A percentile compares a stretch with the other conserved stretches of the same genome.
phyloP scores from a whole-genome alignment of 2,888 invertebrate species.

The Oithona nana region DNA sequence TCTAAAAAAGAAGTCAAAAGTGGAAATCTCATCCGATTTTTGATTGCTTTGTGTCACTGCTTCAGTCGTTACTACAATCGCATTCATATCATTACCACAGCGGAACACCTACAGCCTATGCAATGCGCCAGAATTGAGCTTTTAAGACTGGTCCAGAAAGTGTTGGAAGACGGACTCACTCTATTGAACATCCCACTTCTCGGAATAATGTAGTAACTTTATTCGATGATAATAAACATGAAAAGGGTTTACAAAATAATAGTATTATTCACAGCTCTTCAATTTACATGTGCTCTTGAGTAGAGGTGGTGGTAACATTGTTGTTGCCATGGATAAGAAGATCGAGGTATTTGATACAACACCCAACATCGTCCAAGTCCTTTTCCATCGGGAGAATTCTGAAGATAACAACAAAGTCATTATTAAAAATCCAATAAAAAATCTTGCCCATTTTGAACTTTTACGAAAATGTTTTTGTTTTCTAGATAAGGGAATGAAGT shows the following conservation, averaged over 20 bases:
- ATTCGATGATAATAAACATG: neutral
- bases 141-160: neutral
- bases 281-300: neutral
- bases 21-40: neutral
- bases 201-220: neutral
- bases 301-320: neutral
- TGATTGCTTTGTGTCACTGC: neutral
- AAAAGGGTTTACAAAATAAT: neutral
- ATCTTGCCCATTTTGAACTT: too few relatives aligned
- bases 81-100: neutral
- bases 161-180: neutral
- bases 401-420: too few relatives aligned
- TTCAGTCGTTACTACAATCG: conserved; percentile 18
- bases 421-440: too few relatives aligned
- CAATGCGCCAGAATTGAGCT: neutral
- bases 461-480: conserved; percentile 20
- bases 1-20: neutral
- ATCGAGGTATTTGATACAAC: conserved; percentile 8
- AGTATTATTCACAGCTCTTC: neutral
- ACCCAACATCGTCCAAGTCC: conserved; percentile 5
- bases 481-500: conserved; percentile 1
- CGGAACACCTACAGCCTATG: neutral
- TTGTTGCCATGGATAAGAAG: neutral
- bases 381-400: conserved; percentile 14
- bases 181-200: neutral